Evolutionary conservation across 2,888 invertebrate genomes (phyloP).

Genomic region (Cerastis rubricosa): DNA sequence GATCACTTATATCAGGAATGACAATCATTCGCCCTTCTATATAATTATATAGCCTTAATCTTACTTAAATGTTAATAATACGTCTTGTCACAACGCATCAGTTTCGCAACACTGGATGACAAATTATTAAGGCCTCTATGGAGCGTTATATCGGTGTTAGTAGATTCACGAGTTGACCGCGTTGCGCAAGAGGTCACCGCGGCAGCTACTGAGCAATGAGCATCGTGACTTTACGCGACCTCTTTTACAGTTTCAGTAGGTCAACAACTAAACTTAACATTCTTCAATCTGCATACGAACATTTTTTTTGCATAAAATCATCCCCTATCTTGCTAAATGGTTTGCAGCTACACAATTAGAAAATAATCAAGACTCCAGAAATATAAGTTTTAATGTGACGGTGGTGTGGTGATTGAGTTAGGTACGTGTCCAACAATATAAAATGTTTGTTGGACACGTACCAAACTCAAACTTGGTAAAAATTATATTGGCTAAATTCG

Average conservation of each 20-base stretch:
- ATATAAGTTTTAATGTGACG: not conserved
- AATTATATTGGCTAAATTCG: not conserved
- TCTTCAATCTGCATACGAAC: slow-evolving; percentile 2
- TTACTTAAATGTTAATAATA: not conserved
- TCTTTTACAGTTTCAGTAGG: slow-evolving; percentile 45
- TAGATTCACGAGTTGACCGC: slow-evolving; percentile 65
- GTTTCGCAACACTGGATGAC: slow-evolving; percentile 56
- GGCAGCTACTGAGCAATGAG: slow-evolving; percentile 47
- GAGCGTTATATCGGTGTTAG: slow-evolving; percentile 59
- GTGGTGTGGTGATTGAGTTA: not conserved
- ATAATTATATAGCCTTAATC: not conserved
- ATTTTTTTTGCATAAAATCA: too few relatives aligned
- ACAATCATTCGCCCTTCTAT: not conserved
- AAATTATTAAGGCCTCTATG: slow-evolving; percentile 69
- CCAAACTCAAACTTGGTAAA: not conserved
- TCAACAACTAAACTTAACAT: slow-evolving; percentile 30
- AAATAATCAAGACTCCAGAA: not conserved
- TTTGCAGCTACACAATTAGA: not conserved
- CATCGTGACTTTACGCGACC: slow-evolving; percentile 45
- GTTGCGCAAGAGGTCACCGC: slow-evolving; percentile 65
- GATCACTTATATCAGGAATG: not conserved
- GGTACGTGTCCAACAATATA: not conserved
- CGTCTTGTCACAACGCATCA: slow-evolving; percentile 13
- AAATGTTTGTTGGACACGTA: not conserved
- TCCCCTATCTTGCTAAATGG: not conserved